Conservation (phyloP, 2,888 invertebrate genomes). For the Epirrita christyi region DNA sequence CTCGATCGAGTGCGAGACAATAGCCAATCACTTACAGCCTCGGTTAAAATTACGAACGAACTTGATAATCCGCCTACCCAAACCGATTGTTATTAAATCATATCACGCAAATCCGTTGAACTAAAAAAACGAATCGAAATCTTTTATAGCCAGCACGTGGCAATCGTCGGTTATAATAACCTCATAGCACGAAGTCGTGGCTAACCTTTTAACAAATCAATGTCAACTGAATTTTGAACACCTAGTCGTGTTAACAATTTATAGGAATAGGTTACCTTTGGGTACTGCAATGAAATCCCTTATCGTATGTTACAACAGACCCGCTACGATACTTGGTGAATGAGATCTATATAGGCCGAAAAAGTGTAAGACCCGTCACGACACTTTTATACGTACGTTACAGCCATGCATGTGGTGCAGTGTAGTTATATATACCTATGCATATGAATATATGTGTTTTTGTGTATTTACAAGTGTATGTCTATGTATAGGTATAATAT, state of each 20-base stretch:
- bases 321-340: too few relatives aligned
- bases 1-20: slow-evolving; percentile 1
- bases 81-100: slow-evolving; percentile 35
- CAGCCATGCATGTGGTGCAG: too few relatives aligned
- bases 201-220: slow-evolving; percentile 36
- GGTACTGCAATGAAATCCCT: too few relatives aligned
- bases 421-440: too few relatives aligned
- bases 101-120: slow-evolving; percentile 40
- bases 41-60: slow-evolving; percentile 29
- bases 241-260: slow-evolving; percentile 27
- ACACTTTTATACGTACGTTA: too few relatives aligned
- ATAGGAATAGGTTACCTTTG: slow-evolving; percentile 6
- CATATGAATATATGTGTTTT: too few relatives aligned
- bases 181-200: slow-evolving; percentile 34
- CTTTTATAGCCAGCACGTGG: slow-evolving; percentile 37
- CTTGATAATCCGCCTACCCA: slow-evolving; percentile 36
- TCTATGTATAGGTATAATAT: too few relatives aligned
- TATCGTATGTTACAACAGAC: too few relatives aligned
- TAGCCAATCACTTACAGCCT: slow-evolving; percentile 32
- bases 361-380: too few relatives aligned
- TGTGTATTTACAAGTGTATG: too few relatives aligned
- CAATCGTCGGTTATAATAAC: slow-evolving; percentile 1
- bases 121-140: slow-evolving; percentile 35
- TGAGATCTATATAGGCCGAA: too few relatives aligned
- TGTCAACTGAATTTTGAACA: slow-evolving; percentile 30